Evolutionary conservation across 2,888 invertebrate genomes (phyloP).

Genomic region (Agrochola macilenta): DNA sequence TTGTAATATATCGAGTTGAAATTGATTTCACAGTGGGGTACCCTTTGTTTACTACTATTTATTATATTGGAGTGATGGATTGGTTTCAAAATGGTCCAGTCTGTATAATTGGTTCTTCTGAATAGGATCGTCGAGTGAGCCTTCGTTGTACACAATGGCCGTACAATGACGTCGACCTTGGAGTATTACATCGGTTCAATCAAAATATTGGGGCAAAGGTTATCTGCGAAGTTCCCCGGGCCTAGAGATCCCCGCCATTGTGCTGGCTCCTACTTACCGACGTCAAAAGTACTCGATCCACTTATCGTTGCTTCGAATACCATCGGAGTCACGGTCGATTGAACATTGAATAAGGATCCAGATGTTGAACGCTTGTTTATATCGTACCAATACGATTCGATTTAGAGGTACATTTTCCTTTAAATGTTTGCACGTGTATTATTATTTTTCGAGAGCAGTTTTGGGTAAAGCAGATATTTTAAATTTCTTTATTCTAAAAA

Average conservation of each 20-base stretch:
- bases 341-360: constrained; percentile 79
- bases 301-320: constrained; percentile 80
- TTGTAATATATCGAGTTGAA: constrained; percentile 57
- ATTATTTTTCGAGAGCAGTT: constrained; percentile 39
- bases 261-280: constrained; percentile 74
- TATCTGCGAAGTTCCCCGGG: constrained; percentile 75
- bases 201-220: constrained; percentile 87
- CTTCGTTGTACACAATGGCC: constrained; percentile 76
- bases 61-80: constrained; percentile 72
- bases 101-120: constrained; percentile 78
- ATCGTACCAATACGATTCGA: constrained; percentile 60
- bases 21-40: constrained; percentile 67
- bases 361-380: constrained; percentile 71
- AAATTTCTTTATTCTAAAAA: background rate
- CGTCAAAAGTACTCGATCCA: constrained; percentile 80
- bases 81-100: constrained; percentile 75
- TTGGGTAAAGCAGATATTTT: background rate
- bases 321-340: constrained; percentile 84
- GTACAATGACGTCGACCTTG: constrained; percentile 83
- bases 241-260: constrained; percentile 72
- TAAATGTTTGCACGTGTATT: constrained; percentile 37
- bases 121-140: constrained; percentile 74
- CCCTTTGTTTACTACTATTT: constrained; percentile 70
- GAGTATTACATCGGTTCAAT: constrained; percentile 82
- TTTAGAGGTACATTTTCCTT: constrained; percentile 51